phyloP scores from a whole-genome alignment of 1,140 invertebrate genomes.

The Zaprionus kolodkinae region DNA sequence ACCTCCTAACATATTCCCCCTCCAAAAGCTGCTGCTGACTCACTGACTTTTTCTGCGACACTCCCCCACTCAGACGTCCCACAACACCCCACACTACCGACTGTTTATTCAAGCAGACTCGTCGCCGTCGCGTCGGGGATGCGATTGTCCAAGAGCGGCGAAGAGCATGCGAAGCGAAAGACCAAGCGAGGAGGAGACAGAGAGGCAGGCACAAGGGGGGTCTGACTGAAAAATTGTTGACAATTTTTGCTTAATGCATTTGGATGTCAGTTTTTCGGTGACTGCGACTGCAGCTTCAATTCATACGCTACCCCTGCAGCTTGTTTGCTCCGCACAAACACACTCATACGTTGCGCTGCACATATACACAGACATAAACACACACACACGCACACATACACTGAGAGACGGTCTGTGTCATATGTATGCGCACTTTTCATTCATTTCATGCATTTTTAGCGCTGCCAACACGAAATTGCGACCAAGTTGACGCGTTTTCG shows the following conservation, averaged over 20 bases:
- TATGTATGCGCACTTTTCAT: slow-evolving; percentile 53
- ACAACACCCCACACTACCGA: not conserved
- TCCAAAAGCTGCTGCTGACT: slow-evolving; percentile 32
- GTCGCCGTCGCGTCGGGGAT: slow-evolving; percentile 70
- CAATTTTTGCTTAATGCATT: slow-evolving; percentile 82
- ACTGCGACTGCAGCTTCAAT: slow-evolving; percentile 49
- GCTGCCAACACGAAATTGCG: slow-evolving; percentile 59
- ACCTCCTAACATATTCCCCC: not conserved
- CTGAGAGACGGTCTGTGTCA: slow-evolving; percentile 31
- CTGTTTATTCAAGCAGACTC: slow-evolving; percentile 73
- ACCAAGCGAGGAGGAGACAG: not conserved
- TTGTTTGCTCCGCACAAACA: slow-evolving; percentile 60
- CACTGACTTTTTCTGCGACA: slow-evolving; percentile 33
- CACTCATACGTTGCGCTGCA: slow-evolving; percentile 4
- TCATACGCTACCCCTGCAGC: slow-evolving; percentile 30
- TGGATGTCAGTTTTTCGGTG: slow-evolving; percentile 68
- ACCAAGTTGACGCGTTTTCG: slow-evolving; percentile 53
- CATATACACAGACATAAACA: slow-evolving; percentile 37
- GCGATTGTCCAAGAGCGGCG: slow-evolving; percentile 45
- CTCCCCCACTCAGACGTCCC: not conserved
- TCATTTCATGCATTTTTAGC: slow-evolving; percentile 69
- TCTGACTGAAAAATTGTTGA: slow-evolving; percentile 74
- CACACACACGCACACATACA: slow-evolving; percentile 17
- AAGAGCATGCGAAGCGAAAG: not conserved
- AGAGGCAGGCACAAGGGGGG: slow-evolving; percentile 14